Base-by-base conservation (phyloP, 2,113 vertebrate species). In the Crotalus horridus region DNA sequence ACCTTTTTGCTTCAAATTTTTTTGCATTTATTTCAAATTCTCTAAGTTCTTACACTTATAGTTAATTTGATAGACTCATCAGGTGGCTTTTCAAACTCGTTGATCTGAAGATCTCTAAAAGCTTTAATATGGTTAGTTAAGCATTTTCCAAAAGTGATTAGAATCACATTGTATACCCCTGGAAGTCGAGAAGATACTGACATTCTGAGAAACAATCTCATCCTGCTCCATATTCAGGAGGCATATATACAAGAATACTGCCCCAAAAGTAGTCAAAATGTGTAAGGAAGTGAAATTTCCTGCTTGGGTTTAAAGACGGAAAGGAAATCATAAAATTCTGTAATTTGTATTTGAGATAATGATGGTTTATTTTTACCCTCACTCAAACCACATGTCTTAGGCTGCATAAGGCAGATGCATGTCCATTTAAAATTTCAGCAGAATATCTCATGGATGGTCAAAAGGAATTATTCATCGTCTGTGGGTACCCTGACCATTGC, bases 391-490 rank as follows among this genome's bases (percentile, higher is more conserved):
- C 53, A 85, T 56, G 23, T 6, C 64, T n/a, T 58, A n/a, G 15
- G 54, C 12, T 85, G 88, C 29, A 26, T 85, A 54, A 56, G 92
- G 5, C 26, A 89, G 54, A 46, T 58, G 26, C 1, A 6, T 6
- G 2, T 85, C 88, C 33, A 54, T 59, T 86, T 93, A 13, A 92
- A n/a, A 10, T 92, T 58, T 53, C 17, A 51, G 48, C 20, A 86
- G 58, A 33, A 15, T 90, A 48, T 90, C 13, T 7, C 46, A 54
- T 74, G 29, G 92, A 43, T 90, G 88, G 92, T 85, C 46, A 51
- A 46, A 93, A 93, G 23, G 61, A 93, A 89, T 29, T n/a, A 90
- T 51, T 81, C 23, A 39, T 93, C 48, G 74, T 89, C 17, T 89
- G 58, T 51, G 55, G 15, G 1, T 90, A 81, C 21, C 24, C 4